Percentiles rank a stretch among this genome's conserved stretches.
These are phyloP conservation scores for Hetaerina americana DNA, from an alignment of 1,140 invertebrate genomes.

Conservation along the genomic window DNA sequence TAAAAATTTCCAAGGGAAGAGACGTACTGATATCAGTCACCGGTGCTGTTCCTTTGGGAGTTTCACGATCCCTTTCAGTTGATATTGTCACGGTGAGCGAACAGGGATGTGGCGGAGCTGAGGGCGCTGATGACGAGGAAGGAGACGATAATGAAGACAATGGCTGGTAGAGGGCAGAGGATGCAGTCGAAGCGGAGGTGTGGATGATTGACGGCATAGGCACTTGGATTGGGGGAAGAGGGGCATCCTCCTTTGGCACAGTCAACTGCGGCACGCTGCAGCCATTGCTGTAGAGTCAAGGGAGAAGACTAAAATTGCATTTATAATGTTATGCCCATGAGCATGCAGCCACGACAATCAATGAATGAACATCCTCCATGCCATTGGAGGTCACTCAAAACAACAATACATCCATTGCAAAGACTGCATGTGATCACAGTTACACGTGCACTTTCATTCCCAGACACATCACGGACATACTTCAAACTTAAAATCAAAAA, in stretches of 20 bases:
- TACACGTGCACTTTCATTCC: too few relatives aligned
- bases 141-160: too few relatives aligned
- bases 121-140: background rate
- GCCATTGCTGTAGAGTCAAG: background rate
- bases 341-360: too few relatives aligned
- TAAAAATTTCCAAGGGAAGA: too few relatives aligned
- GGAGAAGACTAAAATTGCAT: background rate
- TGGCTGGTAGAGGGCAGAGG: background rate
- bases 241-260: slow-evolving; percentile 37
- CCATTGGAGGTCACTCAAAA: too few relatives aligned
- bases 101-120: slow-evolving; percentile 10
- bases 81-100: slow-evolving; percentile 26
- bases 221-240: slow-evolving; percentile 20
- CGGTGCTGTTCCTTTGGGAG: background rate
- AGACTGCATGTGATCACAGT: too few relatives aligned
- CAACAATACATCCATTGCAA: too few relatives aligned
- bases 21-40: too few relatives aligned
- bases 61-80: slow-evolving; percentile 5
- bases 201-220: background rate
- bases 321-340: too few relatives aligned
- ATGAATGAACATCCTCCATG: too few relatives aligned
- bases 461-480: too few relatives aligned
- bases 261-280: slow-evolving; percentile 31
- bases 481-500: too few relatives aligned
- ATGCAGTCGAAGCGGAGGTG: background rate